Conservation (phyloP, 1,140 invertebrate genomes). For the Saccostrea cuccullata region DNA sequence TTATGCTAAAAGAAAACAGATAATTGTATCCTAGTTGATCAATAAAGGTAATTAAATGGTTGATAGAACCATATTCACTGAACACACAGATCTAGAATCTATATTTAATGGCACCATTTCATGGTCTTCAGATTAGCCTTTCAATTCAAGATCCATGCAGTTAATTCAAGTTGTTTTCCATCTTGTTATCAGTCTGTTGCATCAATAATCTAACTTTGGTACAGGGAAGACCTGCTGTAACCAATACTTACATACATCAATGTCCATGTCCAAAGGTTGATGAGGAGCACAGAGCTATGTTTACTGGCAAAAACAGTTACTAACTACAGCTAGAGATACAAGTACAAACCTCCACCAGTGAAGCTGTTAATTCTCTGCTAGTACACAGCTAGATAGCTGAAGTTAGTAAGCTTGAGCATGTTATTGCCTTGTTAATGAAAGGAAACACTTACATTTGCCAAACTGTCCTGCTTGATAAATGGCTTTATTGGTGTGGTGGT, state of each 20-base stretch:
- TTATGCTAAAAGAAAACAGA: slow-evolving; percentile 34
- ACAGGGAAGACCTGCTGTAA: not conserved
- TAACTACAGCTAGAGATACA: not conserved
- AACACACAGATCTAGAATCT: not conserved
- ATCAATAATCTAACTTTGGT: slow-evolving; percentile 7
- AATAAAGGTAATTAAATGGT: slow-evolving; percentile 25
- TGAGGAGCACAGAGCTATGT: not conserved
- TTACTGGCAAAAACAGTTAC: not conserved
- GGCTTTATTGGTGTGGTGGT: slow-evolving; percentile 15
- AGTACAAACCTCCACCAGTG: slow-evolving; percentile 21
- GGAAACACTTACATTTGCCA: slow-evolving; percentile 60
- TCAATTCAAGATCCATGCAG: not conserved
- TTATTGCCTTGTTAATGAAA: slow-evolving; percentile 28
- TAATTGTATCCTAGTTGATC: not conserved
- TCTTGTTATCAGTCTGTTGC: not conserved
- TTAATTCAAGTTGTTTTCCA: not conserved
- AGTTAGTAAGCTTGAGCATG: slow-evolving; percentile 17
- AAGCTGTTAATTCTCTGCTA: not conserved
- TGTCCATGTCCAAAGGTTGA: not conserved
- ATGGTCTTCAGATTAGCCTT: slow-evolving; percentile 2
- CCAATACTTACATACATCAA: not conserved
- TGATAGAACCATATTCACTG: not conserved
- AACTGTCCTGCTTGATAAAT: slow-evolving; percentile 64
- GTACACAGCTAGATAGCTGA: slow-evolving; percentile 27
- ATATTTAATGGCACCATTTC: not conserved